A percentile compares a stretch with the other conserved stretches of the same genome.
These are phyloP conservation scores for Oryzaephilus surinamensis DNA, from an alignment of 1,140 invertebrate genomes.

Conservation along the genomic window DNA sequence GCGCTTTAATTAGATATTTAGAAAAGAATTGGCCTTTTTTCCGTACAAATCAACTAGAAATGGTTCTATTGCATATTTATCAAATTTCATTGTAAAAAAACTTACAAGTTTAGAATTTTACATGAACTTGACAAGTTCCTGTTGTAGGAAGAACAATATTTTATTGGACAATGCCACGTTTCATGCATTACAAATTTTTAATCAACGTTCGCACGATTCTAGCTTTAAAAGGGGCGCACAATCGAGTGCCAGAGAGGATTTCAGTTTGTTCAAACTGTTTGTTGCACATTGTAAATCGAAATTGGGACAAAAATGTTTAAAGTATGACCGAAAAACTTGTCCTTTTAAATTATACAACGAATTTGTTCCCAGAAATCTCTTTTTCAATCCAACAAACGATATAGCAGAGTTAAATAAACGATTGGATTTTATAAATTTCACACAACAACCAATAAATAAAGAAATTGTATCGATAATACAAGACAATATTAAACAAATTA, in stretches of 20 bases:
- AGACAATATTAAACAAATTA: constrained; percentile 41
- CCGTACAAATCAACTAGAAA: constrained; percentile 40
- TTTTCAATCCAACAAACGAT: constrained; percentile 51
- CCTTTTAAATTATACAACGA: neutral
- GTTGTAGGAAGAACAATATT: constrained; percentile 52
- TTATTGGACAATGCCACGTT: constrained; percentile 62
- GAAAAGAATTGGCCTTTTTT: constrained; percentile 57
- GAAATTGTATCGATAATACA: constrained; percentile 46
- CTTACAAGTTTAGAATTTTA: neutral
- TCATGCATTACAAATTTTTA: constrained; percentile 65
- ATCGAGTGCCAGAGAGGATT: constrained; percentile 50
- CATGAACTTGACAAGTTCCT: constrained; percentile 1
- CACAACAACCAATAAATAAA: constrained; percentile 42
- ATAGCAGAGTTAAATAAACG: constrained; percentile 43
- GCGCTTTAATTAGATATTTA: constrained; percentile 61
- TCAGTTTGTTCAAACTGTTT: constrained; percentile 62
- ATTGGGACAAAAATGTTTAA: constrained; percentile 43
- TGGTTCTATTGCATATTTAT: constrained; percentile 49
- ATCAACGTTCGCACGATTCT: constrained; percentile 60
- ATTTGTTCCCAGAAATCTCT: constrained; percentile 38
- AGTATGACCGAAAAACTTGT: constrained; percentile 31
- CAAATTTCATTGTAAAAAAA: constrained; percentile 54
- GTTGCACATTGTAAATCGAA: constrained; percentile 55
- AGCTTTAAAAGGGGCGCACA: constrained; percentile 54
- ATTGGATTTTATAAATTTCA: constrained; percentile 51